phyloP scores from a whole-genome alignment of 35 echinoderm and acorn worm species.

The Strongylocentrotus purpuratus region DNA sequence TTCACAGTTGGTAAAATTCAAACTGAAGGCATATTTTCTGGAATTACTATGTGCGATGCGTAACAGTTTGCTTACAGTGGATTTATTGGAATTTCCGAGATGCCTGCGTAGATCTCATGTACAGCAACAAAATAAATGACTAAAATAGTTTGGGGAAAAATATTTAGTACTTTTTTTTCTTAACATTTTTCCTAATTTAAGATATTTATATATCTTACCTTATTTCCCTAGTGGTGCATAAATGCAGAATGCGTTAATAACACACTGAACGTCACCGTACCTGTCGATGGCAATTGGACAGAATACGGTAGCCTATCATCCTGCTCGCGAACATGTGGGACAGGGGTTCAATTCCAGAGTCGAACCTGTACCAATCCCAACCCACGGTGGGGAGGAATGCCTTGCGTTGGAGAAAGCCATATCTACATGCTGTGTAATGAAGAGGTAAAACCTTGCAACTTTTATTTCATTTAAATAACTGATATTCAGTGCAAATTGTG shows the following conservation, averaged over 20 bases:
- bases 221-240: background rate
- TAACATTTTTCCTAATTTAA: no score
- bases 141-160: no score
- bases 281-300: conserved; percentile 3
- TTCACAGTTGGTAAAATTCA: no score
- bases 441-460: background rate
- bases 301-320: background rate
- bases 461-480: no score
- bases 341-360: background rate
- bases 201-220: background rate
- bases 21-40: no score
- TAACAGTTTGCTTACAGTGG: no score
- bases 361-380: conserved; percentile 36
- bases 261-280: background rate
- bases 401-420: conserved; percentile 10
- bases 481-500: no score
- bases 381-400: conserved; percentile 36
- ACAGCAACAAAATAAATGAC: no score
- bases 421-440: conserved; percentile 18
- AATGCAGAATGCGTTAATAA: background rate
- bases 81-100: no score
- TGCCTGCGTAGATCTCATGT: no score
- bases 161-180: no score
- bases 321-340: conserved; percentile 49
- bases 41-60: no score